Evolutionary conservation across 2,888 invertebrate species (phyloP), one percentile per base, ranked within the genome.

Genomic region (Nysson spinosus): DNA sequence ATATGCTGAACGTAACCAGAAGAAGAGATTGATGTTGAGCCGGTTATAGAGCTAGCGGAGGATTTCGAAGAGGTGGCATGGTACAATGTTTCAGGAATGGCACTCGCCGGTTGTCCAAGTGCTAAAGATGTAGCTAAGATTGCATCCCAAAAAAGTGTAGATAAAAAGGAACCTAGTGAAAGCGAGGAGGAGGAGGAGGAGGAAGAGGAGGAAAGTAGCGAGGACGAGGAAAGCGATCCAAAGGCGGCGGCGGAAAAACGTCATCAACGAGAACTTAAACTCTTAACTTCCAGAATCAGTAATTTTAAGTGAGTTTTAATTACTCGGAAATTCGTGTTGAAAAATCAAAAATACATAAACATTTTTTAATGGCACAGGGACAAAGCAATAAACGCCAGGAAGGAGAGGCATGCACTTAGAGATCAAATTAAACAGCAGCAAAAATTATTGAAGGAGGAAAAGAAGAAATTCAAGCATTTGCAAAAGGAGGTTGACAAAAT

Each of bases 401-500:
- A 92, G 82, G 96, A 96, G 81, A 89, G 96, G 66, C 90, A 92
- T 80, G 94, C 91, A 9, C 90, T 95, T 52, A 94, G 94, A 79
- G 93, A 94, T 83, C 92, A 94, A 54, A 92, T 96, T 83, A 95
- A 94, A 81, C 95, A 94, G 81, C 93, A 95, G 84, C 95, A 95
- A 77, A 90, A 91, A 5, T 90, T 93, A 49, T 90, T 95, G 50
- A 93, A 92, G 78, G 93, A 93, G 32, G 96, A 95, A 79, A 94
- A 94, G 82, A 93, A 93, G 80, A 95, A 94, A 87, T 95, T 93
- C 87, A 95, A 93, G 82, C 91, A 92, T 74, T 87, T 96, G 34
- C 95, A 96, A 85, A 95, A 95, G 72, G 96, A 96, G 88, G 95
- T 95, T 6, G 95, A 95, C 82, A 96, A 96, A 88, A 96, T 96